Evolutionary conservation across 2,888 invertebrate genomes (phyloP), one percentile per base, ranked within the genome.

Genomic region (Icerya purchasi): DNA sequence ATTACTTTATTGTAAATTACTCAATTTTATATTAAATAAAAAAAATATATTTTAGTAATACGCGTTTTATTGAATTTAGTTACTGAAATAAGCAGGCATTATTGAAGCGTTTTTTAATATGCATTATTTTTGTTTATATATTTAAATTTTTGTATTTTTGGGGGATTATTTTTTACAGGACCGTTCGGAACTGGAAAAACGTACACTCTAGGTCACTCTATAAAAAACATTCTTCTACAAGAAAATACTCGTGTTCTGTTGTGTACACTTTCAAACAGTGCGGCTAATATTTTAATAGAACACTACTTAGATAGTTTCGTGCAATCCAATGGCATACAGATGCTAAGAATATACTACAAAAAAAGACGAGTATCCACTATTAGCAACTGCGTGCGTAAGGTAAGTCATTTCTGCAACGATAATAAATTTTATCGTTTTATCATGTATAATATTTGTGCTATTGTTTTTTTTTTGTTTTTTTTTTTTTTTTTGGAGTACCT

Each of bases 101-200:
- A n/a, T n/a, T n/a, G n/a, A n/a, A n/a, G n/a, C n/a, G n/a, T n/a
- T n/a, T n/a, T n/a, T n/a, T n/a, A n/a, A n/a, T n/a, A n/a, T n/a
- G n/a, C n/a, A n/a, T n/a, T n/a, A n/a, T n/a, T n/a, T n/a, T n/a
- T n/a, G n/a, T n/a, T n/a, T n/a, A n/a, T n/a, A n/a, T n/a, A n/a
- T n/a, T n/a, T n/a, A n/a, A n/a, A n/a, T n/a, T n/a, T n/a, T 55
- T 22, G 14, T n/a, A 8, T 56, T 19, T 53, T 49, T n/a, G 18
- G 14, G 18, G 22, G 18, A 19, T 57, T 52, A 1, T 59, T 54
- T 57, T 61, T 57, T 65, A 22, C 63, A 71, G 73, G 85, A 1
- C 87, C 88, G 0, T 88, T 84, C 71, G 88, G 88, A n/a, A 88
- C 88, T 0, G 88, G 88, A 0, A 89, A 89, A 69, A 89, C 88